These are phyloP conservation scores for Thera obeliscata DNA, from an alignment of 2,888 invertebrate genomes.

Conservation along the genomic window DNA sequence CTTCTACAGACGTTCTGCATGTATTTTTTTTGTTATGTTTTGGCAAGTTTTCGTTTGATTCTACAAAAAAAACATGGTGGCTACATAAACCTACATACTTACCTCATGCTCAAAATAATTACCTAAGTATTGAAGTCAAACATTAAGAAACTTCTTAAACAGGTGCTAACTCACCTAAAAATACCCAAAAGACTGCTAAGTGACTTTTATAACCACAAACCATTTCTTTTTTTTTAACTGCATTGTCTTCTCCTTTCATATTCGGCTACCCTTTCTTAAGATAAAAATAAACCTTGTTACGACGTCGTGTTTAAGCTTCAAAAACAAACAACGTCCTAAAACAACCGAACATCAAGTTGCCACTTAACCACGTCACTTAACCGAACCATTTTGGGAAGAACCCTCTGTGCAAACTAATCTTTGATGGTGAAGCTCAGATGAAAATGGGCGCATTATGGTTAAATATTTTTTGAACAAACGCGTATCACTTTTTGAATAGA, in stretches of 20 bases:
- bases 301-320: constrained; percentile 70
- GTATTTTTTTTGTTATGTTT: background rate
- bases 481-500: constrained; percentile 74
- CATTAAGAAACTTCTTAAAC: constrained; percentile 4
- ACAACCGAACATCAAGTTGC: constrained; percentile 78
- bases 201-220: constrained; percentile 30
- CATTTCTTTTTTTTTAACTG: constrained; percentile 34
- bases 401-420: constrained; percentile 45
- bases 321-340: constrained; percentile 78
- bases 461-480: constrained; percentile 70
- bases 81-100: too few relatives aligned
- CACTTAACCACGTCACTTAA: constrained; percentile 80
- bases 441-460: constrained; percentile 57
- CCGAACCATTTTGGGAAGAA: constrained; percentile 64
- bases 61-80: too few relatives aligned
- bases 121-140: constrained; percentile 5
- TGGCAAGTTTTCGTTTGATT: too few relatives aligned
- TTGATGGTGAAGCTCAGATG: constrained; percentile 41
- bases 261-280: constrained; percentile 53
- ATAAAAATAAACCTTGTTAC: constrained; percentile 79
- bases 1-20: background rate
- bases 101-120: background rate
- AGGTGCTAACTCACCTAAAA: constrained; percentile 27
- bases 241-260: constrained; percentile 42
- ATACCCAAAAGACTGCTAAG: constrained; percentile 26